Evolutionary conservation across 2,113 vertebrate genomes (phyloP), one percentile per base, ranked within the genome.

Genomic region (Lophochroa leadbeateri): DNA sequence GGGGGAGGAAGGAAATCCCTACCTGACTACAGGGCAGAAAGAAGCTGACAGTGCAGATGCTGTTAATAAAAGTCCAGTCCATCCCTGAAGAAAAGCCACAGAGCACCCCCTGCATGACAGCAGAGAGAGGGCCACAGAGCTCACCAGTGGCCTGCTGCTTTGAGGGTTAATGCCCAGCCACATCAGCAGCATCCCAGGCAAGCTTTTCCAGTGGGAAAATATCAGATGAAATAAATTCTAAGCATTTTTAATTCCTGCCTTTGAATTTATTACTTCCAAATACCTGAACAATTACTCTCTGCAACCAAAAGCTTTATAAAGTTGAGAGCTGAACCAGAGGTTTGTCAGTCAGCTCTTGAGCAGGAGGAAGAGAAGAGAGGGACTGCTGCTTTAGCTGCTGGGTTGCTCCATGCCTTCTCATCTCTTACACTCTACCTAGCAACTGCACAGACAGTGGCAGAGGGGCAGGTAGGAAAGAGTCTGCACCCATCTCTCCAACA

Each of bases 341-440:
- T 43, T n/a, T 4, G 2, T 37, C 4, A 0, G 12, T 52, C n/a
- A 31, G 31, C 23, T 55, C 43, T 57, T 35, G 29, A 77, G 50
- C 9, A 47, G 19, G 11, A 86, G 7, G 17, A 41, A 49, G 11
- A 39, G n/a, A 29, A 43, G 29, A 69, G 12, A 55, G 23, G 9
- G 3, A 58, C 28, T 67, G n/a, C n/a, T 92, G 9, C 12, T 82
- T 67, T 10, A 71, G 78, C 44, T 68, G 28, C 17, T 46, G 68
- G 13, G 10, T 4, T 61, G 33, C 24, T 46, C 41, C 13, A 39
- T 0, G 0, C 3, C 17, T 35, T 39, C 37, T 61, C 20, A 2
- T 27, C 33, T 33, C 46, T 57, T 57, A 13, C 31, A 16, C 7
- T 37, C 44, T 14, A 37, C 4, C 10, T 0, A n/a, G 20, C 3